A percentile compares a stretch with the other conserved stretches of the same genome.
Evolutionary conservation across 2,113 vertebrate genomes (phyloP).

Genomic region (Scophthalmus maximus): DNA sequence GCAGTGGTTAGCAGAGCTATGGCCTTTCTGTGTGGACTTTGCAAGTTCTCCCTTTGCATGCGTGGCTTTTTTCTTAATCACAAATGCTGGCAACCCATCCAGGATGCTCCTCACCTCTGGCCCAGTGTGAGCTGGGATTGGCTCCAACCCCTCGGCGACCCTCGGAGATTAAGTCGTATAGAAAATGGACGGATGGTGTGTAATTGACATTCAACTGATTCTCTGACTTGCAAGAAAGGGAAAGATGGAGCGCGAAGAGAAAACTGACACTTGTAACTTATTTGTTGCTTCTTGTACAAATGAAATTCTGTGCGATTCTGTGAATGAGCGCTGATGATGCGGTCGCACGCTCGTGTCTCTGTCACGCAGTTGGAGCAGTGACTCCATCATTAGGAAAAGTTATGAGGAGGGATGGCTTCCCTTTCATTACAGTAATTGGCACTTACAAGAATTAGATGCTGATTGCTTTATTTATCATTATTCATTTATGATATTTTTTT

Average conservation of each 20-base stretch:
- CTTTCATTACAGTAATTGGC: neutral
- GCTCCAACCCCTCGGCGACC: too few relatives aligned
- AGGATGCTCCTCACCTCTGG: too few relatives aligned
- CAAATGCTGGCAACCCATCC: too few relatives aligned
- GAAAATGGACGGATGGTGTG: neutral
- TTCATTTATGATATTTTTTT: conserved; percentile 7
- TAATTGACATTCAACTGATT: neutral
- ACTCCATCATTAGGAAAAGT: conserved; percentile 4
- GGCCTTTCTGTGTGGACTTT: too few relatives aligned
- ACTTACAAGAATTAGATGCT: conserved; percentile 1
- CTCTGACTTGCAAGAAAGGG: neutral
- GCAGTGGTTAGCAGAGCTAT: too few relatives aligned
- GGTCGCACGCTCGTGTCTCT: too few relatives aligned
- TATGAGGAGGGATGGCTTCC: neutral
- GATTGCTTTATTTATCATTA: conserved; percentile 4
- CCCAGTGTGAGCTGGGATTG: too few relatives aligned
- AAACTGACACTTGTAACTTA: neutral
- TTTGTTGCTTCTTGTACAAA: neutral
- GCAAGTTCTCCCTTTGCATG: too few relatives aligned
- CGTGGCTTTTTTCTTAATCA: too few relatives aligned
- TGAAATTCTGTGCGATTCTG: neutral
- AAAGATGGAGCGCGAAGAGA: neutral
- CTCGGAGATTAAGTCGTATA: too few relatives aligned
- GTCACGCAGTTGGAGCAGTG: too few relatives aligned
- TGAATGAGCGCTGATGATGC: neutral